Conservation (phyloP, 1,140 invertebrate genomes). For the Diorhabda elongata region DNA sequence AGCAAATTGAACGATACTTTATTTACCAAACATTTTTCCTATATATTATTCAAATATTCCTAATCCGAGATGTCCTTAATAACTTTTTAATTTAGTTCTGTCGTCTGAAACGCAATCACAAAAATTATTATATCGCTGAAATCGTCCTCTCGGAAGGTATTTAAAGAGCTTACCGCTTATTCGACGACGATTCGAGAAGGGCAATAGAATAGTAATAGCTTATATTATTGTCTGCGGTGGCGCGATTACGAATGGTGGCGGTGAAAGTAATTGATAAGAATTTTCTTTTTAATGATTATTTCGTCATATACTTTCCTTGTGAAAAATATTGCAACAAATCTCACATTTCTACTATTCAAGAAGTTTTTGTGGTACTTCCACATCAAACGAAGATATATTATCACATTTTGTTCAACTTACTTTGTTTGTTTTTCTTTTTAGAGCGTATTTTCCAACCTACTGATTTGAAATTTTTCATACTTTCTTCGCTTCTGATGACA, state of each 20-base stretch:
- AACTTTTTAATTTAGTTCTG: constrained; percentile 11
- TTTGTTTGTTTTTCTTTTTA: too few species aligned
- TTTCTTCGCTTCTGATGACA: too few species aligned
- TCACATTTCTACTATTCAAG: too few species aligned
- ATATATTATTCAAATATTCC: neutral
- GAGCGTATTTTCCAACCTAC: too few species aligned
- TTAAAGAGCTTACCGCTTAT: constrained; percentile 4
- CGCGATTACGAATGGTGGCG: constrained; percentile 8
- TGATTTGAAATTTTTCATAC: too few species aligned
- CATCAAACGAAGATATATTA: too few species aligned
- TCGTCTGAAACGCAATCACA: neutral
- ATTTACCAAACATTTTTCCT: neutral
- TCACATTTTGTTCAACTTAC: too few species aligned
- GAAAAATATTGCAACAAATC: too few species aligned
- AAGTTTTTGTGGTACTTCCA: too few species aligned
- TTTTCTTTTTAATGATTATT: neutral
- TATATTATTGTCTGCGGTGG: constrained; percentile 20
- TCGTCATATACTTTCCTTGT: neutral
- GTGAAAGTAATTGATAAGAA: neutral
- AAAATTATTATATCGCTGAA: neutral
- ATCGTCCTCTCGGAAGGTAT: constrained; percentile 1
- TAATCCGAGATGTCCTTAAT: neutral
- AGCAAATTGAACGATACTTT: too few species aligned
- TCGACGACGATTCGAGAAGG: constrained; percentile 2
- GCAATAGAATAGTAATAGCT: constrained; percentile 14